Evolutionary conservation across 2,888 invertebrate species (phyloP), one percentile per base, ranked within the genome.

Genomic region (Ypsolopha scabrella): DNA sequence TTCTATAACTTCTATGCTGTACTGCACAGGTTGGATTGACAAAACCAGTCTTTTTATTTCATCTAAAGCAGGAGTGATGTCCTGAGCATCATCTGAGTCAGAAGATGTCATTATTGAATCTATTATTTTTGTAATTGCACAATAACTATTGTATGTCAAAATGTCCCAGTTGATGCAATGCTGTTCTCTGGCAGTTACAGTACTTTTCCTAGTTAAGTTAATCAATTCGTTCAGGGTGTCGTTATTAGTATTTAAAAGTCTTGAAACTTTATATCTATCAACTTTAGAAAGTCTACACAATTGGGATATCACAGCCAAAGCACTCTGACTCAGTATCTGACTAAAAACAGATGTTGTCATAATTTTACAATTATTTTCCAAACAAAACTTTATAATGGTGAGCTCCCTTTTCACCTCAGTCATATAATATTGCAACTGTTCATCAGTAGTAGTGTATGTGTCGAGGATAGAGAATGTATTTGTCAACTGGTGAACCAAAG

Each of bases 1-100:
- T 70, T 93, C 92, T 52, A 94, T 85, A 0, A 92, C 82, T 76
- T 93, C 91, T 49, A 90, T 69, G 60, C 88, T 88, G 57, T 77
- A 76, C 54, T 75, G 70, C 41, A 81, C 55, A 14, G 88, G 87
- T 55, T 80, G 76, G 48, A 88, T 77, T 37, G 79, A 76, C 48
- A 87, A 64, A n/a, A 88, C 67, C 47, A 87, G 72, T 6, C 81
- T 70, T 67, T 82, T 86, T 8, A 87, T 71, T 56, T 86, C 82
- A 50, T 87, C 86, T 54, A 88, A 66, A 1, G 80, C 73, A n/a
- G 72, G 66, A 7, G 70, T 71, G 41, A 82, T 75, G 36, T 79
- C 75, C 50, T 80, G 78, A 13, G 70, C 61, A 52, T 68, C 70
- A 54, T 75, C 73, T 3, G 67, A 69, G 60, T 81, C 78, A 37